Evolutionary conservation across 2,888 invertebrate genomes (phyloP), one percentile per base, ranked within the genome.

Genomic region (Patella depressa): DNA sequence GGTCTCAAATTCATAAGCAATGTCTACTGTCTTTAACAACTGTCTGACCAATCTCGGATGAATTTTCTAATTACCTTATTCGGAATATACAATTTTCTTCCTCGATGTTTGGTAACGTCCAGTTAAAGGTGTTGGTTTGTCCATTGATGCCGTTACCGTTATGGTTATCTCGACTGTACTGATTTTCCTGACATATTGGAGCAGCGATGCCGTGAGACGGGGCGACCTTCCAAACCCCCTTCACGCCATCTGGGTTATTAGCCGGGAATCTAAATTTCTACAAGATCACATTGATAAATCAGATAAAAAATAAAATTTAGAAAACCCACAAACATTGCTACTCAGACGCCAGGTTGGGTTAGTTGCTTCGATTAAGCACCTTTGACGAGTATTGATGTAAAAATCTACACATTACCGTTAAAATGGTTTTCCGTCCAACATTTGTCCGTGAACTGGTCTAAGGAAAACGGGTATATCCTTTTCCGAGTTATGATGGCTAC

Each of bases 151-250:
- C 89, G 78, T 91, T 91, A 75, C 91, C 91, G 55, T 91, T 89
- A 82, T 91, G 90, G 83, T 91, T 91, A 81, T 91, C 91, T 69
- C 91, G 78, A 14, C 89, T 86, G 77, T 86, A 89, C 79, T 90
- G 87, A 0, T 90, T 87, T 83, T 91, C 90, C 19, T 87, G 77
- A 80, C 92, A 92, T n/a, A 85, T 87, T 15, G 91, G 91, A 34
- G 89, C 80, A 17, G 88, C 82, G 53, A 90, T 77, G 53, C 87
- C 88, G 82, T 90, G 91, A 55, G 90, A 79, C 4, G 88, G 85
- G 24, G 85, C 82, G 80, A 89, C 85, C 24, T 73, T 85, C 91
- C 91, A 91, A 53, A 81, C 81, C 2, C 86, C 89, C 73, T 82
- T 85, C 0, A 84, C 80, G 72, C 85, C 86, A 17, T 78, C 71